Percentiles rank a stretch among this genome's conserved stretches.
These are phyloP conservation scores for Delia radicum DNA, from an alignment of 1,140 invertebrate genomes.

Conservation along the genomic window DNA sequence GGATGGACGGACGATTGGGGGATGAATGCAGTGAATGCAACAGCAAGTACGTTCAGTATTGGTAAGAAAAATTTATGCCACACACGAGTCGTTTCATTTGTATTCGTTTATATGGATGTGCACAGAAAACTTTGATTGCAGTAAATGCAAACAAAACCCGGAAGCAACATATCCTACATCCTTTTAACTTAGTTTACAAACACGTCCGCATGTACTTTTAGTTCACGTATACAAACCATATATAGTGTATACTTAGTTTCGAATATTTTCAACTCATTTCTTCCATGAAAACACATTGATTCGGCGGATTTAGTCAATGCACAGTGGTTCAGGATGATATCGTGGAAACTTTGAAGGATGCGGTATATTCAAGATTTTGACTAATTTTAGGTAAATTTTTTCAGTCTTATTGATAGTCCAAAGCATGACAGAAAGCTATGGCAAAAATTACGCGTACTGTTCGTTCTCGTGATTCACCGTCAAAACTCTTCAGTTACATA, in stretches of 20 bases:
- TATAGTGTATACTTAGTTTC: neutral
- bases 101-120: neutral
- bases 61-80: neutral
- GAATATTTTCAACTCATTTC: neutral
- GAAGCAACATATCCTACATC: constrained; percentile 18
- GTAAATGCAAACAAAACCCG: constrained; percentile 17
- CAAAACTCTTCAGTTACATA: no score
- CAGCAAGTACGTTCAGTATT: neutral
- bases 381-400: no score
- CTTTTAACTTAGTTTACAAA: constrained; percentile 6
- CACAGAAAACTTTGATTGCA: constrained; percentile 8
- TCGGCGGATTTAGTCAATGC: neutral
- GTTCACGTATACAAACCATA: neutral
- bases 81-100: neutral
- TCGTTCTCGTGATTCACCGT: no score
- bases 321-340: neutral
- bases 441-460: no score
- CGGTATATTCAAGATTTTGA: no score
- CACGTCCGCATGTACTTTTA: constrained; percentile 1
- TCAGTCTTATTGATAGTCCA: no score
- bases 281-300: constrained; percentile 2
- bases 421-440: no score
- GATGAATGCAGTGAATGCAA: neutral
- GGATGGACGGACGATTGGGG: neutral
- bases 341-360: no score